Evolutionary conservation across 1,140 invertebrate species (phyloP), one percentile per base, ranked within the genome.

Genomic region (Proctacanthus coquilletti): DNA sequence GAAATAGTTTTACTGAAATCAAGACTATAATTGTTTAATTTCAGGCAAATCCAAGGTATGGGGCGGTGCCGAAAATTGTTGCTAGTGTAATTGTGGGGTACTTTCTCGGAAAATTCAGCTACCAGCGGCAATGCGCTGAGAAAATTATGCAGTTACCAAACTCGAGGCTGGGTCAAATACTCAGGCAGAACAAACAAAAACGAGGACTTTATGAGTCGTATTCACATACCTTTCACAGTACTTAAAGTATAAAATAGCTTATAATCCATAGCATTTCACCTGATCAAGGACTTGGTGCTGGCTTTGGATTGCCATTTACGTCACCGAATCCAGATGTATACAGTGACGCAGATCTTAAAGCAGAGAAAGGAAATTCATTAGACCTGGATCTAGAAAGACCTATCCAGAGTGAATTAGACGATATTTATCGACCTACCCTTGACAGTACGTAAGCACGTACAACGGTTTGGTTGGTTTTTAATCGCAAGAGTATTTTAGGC

Each of bases 61-160:
- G 80, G 0, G 61, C 76, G 2, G 59, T 64, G 23, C 77, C 77
- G 4, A 81, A 80, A 61, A 68, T 78, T 13, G 52, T 69, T 2
- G 51, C 71, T 31, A 73, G 72, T 13, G 70, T 70, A 15, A 53
- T 77, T 6, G 31, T 77, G n/a, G 80, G 79, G 5, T 84, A 81
- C 59, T 72, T 84, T 47, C 30, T 79, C 2, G 80, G 80, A 3
- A 82, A 82, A 61, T 61, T 82, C 27, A 82, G 79, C 2, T 84
- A 84, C 46, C 76, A 80, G 52, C 52, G 60, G 27, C 70, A 67
- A 41, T 83, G 79, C 53, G 72, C 74, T 4, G 77, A 83, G 41
- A 83, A 80, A 56, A 59, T 84, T 2, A 79, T 84, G 74, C 64
- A 68, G 8, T 52, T 83, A 18, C 78, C 78, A 5, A 53, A 60